phyloP scores from a whole-genome alignment of 2,797 vertebrate species.

The Botia kubotai region DNA sequence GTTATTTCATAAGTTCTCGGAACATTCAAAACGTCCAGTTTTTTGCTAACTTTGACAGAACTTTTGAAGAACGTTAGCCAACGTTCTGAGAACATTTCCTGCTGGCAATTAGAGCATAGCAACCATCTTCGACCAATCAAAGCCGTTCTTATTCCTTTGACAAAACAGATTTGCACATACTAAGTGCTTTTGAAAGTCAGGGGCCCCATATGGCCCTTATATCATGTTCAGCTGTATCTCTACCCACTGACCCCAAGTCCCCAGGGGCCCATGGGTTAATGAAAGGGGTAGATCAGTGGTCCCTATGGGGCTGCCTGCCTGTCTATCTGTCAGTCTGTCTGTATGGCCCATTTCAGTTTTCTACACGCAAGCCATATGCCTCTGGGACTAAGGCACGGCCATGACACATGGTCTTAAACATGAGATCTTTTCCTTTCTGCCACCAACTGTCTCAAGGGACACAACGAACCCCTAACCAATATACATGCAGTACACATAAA shows the following conservation, averaged over 20 bases:
- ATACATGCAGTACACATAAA: slow-evolving; percentile 16
- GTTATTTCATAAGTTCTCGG: too few relatives aligned
- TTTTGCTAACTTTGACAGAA: too few relatives aligned
- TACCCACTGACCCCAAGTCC: slow-evolving; percentile 34
- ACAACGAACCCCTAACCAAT: slow-evolving; percentile 9
- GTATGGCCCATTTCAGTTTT: slow-evolving; percentile 19
- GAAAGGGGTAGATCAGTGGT: slow-evolving; percentile 44
- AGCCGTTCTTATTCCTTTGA: not conserved
- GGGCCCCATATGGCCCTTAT: slow-evolving; percentile 38
- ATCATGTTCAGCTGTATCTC: slow-evolving; percentile 44
- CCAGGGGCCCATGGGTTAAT: slow-evolving; percentile 40
- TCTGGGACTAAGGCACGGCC: slow-evolving; percentile 22
- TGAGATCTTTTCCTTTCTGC: slow-evolving; percentile 26
- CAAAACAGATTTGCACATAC: slow-evolving; percentile 37
- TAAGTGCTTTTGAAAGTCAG: slow-evolving; percentile 42
- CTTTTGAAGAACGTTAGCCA: too few relatives aligned
- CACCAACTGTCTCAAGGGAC: slow-evolving; percentile 52
- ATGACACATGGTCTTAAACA: slow-evolving; percentile 46
- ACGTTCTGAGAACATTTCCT: too few relatives aligned
- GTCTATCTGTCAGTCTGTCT: slow-evolving; percentile 38
- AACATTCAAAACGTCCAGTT: too few relatives aligned
- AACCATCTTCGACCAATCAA: slow-evolving; percentile 19
- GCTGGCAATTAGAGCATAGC: not conserved
- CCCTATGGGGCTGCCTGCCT: slow-evolving; percentile 33
- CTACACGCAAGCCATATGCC: slow-evolving; percentile 45